Evolutionary conservation across 2,888 invertebrate genomes (phyloP).

Genomic region (Pelosia muscerda): DNA sequence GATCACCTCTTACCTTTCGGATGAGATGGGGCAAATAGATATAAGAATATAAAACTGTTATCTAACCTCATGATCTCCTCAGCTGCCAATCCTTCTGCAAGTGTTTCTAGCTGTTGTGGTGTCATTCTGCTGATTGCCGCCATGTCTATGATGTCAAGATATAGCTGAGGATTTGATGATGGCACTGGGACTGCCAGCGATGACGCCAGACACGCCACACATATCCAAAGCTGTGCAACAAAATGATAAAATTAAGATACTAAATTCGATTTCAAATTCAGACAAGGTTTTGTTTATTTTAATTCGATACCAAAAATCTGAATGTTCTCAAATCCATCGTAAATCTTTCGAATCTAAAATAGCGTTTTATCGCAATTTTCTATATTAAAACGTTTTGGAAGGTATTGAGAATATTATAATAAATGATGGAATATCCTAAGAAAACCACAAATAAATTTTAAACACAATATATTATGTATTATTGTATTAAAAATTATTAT

Average conservation of each 20-base stretch:
- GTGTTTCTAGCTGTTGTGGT: constrained; percentile 77
- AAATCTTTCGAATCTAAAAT: too few relatives aligned
- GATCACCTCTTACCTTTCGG: too few relatives aligned
- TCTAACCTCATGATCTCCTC: constrained; percentile 83
- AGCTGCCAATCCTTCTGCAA: constrained; percentile 82
- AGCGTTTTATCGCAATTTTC: too few relatives aligned
- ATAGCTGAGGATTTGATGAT: constrained; percentile 58
- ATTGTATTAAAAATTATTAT: too few relatives aligned
- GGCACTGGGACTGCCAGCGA: constrained; percentile 72
- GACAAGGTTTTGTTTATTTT: too few relatives aligned
- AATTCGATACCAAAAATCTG: not conserved
- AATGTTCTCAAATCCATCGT: too few relatives aligned
- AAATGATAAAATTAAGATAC: not conserved
- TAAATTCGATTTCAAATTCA: not conserved
- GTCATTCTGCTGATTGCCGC: constrained; percentile 83
- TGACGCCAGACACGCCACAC: constrained; percentile 71
- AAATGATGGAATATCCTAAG: not conserved
- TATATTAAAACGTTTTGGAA: too few relatives aligned
- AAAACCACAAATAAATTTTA: not conserved
- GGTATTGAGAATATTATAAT: too few relatives aligned
- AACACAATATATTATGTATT: too few relatives aligned
- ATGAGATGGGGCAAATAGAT: too few relatives aligned
- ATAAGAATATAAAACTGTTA: not conserved
- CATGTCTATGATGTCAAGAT: constrained; percentile 81
- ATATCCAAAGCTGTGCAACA: constrained; percentile 71